Conservation (phyloP, 1,140 invertebrate genomes). For the Pachyrhynchus sulphureomaculatus region DNA sequence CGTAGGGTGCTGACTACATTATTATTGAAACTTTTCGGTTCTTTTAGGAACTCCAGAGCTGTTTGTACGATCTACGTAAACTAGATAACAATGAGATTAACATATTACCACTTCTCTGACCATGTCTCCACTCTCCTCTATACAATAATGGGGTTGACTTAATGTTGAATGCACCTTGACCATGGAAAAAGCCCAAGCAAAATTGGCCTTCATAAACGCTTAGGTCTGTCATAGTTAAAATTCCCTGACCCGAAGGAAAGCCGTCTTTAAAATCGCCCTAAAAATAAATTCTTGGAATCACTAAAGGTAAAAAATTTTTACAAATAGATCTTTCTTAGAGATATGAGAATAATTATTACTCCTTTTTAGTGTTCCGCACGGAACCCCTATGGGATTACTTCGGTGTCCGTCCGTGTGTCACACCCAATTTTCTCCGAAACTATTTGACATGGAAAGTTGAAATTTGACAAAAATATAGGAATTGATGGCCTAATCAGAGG, state of each 20-base stretch:
- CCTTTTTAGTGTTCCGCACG: too few species aligned
- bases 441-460: too few species aligned
- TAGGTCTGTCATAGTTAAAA: constrained; percentile 56
- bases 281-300: constrained; percentile 10
- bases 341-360: background rate
- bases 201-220: constrained; percentile 61
- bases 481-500: too few species aligned
- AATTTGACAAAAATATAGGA: too few species aligned
- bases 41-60: too few species aligned
- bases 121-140: constrained; percentile 55
- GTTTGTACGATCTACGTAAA: too few species aligned
- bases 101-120: constrained; percentile 56
- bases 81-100: too few species aligned
- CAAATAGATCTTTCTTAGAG: constrained; percentile 10
- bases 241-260: constrained; percentile 56
- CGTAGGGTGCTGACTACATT: too few species aligned
- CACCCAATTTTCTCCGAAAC: too few species aligned
- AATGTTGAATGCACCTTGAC: constrained; percentile 55
- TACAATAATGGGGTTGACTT: constrained; percentile 54
- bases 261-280: constrained; percentile 61
- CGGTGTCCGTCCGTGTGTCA: too few species aligned
- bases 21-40: too few species aligned
- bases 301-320: background rate
- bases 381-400: too few species aligned
- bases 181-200: constrained; percentile 56